Percentiles rank a stretch among this genome's conserved stretches.
These are phyloP conservation scores for Helobdella robusta DNA, from an alignment of 2,888 invertebrate genomes.

Conservation along the genomic window DNA sequence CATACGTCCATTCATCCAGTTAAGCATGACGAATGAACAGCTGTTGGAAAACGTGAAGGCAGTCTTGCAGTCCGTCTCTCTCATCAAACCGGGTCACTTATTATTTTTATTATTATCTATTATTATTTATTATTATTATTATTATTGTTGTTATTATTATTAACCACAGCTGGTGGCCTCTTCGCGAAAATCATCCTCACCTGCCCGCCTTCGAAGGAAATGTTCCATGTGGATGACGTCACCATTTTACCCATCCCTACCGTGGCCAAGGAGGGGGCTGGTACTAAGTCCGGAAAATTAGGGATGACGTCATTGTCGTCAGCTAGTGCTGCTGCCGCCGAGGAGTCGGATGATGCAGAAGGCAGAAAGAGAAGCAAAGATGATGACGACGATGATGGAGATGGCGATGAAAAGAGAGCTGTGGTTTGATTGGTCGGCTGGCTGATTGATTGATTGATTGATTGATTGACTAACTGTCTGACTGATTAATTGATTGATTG, in stretches of 20 bases:
- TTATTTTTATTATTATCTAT: not conserved
- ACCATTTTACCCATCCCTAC: slow-evolving; percentile 19
- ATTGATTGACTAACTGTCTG: too few species aligned
- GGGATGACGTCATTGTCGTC: too few species aligned
- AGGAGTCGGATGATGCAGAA: too few species aligned
- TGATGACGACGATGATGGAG: too few species aligned
- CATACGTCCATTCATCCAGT: slow-evolving; percentile 25
- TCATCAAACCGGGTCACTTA: slow-evolving; percentile 13
- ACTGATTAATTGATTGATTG: too few species aligned
- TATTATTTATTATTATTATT: not conserved
- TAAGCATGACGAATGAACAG: slow-evolving; percentile 33
- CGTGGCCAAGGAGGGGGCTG: not conserved
- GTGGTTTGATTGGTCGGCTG: too few species aligned
- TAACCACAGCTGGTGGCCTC: slow-evolving; percentile 34
- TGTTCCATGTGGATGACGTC: slow-evolving; percentile 35
- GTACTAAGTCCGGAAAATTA: too few species aligned
- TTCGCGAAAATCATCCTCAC: slow-evolving; percentile 36
- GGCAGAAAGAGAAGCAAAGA: too few species aligned
- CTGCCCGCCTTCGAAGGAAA: slow-evolving; percentile 42
- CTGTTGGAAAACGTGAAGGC: slow-evolving; percentile 38
- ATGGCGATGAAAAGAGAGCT: too few species aligned
- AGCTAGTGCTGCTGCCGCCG: too few species aligned
- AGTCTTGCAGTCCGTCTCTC: slow-evolving; percentile 34
- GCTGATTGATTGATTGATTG: too few species aligned
- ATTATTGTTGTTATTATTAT: not conserved